Base-by-base conservation (phyloP, 2,113 vertebrate species). In the Epinephelus moara region DNA sequence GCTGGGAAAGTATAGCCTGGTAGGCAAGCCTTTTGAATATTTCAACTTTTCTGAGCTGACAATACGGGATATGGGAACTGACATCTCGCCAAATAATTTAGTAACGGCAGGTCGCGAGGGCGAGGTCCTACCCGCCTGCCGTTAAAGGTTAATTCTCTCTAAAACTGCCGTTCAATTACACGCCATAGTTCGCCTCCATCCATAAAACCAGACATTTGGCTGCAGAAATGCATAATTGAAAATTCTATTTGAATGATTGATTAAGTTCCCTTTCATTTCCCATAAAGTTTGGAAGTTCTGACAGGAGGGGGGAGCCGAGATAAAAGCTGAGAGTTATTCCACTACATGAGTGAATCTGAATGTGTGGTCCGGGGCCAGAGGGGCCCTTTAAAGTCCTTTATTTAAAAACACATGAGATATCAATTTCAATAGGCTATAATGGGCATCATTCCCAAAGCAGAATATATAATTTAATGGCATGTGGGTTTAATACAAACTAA, bases 111-210 rank as follows among this genome's bases (percentile, higher is more conserved):
- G 90, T 91, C 82, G 70, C 15, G 23, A 56, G 88, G 85, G 85
- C 25, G 67, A 73, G 53, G 80, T 87, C 75, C 70, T 68, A 40
- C 66, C 49, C 75, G 75, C 50, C 61, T 40, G 66, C 82, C 81
- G 78, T 75, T 87, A 94, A 94, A 95, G 93, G 93, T 94, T 92
- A 93, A 94, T 92, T 84, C 80, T 84, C 82, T 80, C 63, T 81
- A 76, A 87, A 93, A 92, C 68, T 87, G 81, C 90, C 79, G 42
- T 91, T 92, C 88, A 91, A 91, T 94, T 92, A 87, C 78, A 49
- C 78, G 57, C 88, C 89, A 88, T 42, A 70, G 86, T 88, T 77
- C 75, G 66, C 67, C 64, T 80, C 60, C 70, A 4, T 59, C 90
- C 87, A 91, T 93, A 88, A 93, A 94, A 93, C 23, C 70, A 85